Evolutionary conservation across 1,140 invertebrate species (phyloP).

Genomic region (Phymorhynchus buccinoides): DNA sequence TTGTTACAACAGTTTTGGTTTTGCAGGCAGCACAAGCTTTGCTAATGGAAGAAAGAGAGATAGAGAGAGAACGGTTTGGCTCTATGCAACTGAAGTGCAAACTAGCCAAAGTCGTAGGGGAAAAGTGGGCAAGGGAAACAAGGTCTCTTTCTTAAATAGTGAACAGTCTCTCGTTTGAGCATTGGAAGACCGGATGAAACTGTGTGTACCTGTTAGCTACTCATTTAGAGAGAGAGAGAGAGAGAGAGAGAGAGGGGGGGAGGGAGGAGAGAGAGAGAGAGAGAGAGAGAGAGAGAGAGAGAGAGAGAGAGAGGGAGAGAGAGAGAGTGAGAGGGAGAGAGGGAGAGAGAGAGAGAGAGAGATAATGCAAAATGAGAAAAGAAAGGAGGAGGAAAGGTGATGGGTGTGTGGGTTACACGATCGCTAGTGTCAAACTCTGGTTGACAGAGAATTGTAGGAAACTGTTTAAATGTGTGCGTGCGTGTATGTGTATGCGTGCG

Average conservation of each 20-base stretch:
- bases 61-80: too few species aligned
- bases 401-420: too few species aligned
- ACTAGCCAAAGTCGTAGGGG: too few species aligned
- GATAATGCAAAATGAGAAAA: background rate
- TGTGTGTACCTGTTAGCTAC: background rate
- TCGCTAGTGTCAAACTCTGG: background rate
- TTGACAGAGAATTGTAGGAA: background rate
- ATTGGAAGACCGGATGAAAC: too few species aligned
- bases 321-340: background rate
- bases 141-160: too few species aligned
- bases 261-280: slow-evolving; percentile 19
- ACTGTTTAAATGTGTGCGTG: background rate
- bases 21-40: too few species aligned
- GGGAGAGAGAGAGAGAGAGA: background rate
- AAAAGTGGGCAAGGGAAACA: too few species aligned
- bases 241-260: background rate
- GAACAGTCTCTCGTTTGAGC: too few species aligned
- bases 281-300: slow-evolving; percentile 31
- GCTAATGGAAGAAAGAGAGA: too few species aligned
- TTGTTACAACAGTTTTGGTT: too few species aligned
- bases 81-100: too few species aligned
- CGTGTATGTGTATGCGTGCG: slow-evolving; percentile 14
- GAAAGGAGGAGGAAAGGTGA: background rate
- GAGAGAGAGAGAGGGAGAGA: slow-evolving; percentile 29
- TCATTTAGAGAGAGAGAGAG: background rate